phyloP scores from a whole-genome alignment of 2,888 invertebrate genomes.

The Cacoxenus indagator region DNA sequence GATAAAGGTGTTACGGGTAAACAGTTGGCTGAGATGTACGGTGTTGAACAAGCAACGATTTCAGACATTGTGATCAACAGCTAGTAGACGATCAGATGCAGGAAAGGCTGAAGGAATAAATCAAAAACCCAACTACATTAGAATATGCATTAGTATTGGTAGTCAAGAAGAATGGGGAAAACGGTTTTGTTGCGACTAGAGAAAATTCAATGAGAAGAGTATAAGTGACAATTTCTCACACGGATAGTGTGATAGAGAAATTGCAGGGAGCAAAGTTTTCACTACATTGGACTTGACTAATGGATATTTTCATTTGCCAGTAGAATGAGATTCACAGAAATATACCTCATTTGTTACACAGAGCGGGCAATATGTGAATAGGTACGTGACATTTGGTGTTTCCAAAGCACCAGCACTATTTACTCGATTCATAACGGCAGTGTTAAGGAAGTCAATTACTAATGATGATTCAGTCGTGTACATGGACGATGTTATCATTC shows the following conservation, averaged over 20 bases:
- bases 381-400: too few species aligned
- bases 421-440: too few species aligned
- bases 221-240: background rate
- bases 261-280: background rate
- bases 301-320: background rate
- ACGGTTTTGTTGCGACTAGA: background rate
- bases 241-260: background rate
- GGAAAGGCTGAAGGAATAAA: background rate
- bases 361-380: background rate
- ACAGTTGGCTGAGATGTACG: too few species aligned
- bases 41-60: too few species aligned
- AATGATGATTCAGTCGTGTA: too few species aligned
- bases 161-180: conserved; percentile 1
- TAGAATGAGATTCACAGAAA: background rate
- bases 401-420: too few species aligned
- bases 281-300: background rate
- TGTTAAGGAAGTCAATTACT: too few species aligned
- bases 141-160: conserved; percentile 3
- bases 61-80: too few species aligned
- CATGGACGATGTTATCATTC: too few species aligned
- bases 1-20: too few species aligned
- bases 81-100: too few species aligned
- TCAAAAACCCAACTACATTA: background rate
- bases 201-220: conserved; percentile 1
- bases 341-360: background rate